Conservation (phyloP, 2,113 vertebrate species). For the Percopsis transmontana region DNA sequence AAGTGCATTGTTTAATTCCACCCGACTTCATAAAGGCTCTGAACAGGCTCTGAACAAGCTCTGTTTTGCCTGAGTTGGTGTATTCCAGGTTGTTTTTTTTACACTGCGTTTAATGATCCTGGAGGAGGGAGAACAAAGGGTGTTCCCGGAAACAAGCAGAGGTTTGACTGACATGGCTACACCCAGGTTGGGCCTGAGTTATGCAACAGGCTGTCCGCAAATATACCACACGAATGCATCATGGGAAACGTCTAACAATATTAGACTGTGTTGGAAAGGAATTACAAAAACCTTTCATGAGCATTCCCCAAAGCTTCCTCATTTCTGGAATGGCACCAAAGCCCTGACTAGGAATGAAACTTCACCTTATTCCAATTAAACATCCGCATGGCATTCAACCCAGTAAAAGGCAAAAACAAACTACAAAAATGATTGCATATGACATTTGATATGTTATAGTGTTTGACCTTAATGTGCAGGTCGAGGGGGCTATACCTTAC, state of each 20-base stretch:
- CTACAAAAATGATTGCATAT: not conserved
- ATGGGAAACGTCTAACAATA: constrained; percentile 17
- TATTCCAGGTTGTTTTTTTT: not conserved
- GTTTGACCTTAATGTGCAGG: not conserved
- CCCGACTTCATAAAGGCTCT: not conserved
- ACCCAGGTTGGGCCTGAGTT: too few species aligned
- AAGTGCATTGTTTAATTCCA: not conserved
- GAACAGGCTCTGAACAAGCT: not conserved
- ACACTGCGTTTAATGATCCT: constrained; percentile 4
- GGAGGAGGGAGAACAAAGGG: not conserved
- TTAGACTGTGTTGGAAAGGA: not conserved
- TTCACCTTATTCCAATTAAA: not conserved
- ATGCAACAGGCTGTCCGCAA: not conserved
- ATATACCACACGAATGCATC: not conserved
- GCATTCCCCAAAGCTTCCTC: not conserved
- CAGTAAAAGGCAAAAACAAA: not conserved
- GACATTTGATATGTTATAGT: not conserved
- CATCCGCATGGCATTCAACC: not conserved
- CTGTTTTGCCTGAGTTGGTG: not conserved
- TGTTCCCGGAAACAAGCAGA: not conserved
- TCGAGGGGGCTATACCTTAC: not conserved
- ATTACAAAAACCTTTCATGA: not conserved
- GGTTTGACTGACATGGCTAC: not conserved
- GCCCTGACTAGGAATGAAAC: not conserved
- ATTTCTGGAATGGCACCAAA: not conserved